Evolutionary conservation across 2,113 vertebrate genomes (phyloP), one percentile per base, ranked within the genome.

Genomic region (Actenoides lindsayi): DNA sequence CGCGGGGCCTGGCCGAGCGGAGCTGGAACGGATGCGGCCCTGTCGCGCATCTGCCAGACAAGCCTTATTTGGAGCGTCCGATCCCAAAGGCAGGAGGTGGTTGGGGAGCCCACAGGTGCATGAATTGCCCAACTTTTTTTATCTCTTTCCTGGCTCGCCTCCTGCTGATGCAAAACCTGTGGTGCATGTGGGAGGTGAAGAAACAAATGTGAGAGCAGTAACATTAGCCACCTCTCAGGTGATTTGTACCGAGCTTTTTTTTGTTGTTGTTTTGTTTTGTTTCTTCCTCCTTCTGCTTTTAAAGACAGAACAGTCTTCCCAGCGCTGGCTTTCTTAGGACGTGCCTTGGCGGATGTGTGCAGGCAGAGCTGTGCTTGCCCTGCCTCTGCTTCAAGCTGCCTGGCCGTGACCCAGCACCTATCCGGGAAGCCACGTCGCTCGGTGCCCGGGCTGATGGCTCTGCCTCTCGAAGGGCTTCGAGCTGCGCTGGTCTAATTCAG

Each of bases 111-210:
- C 50, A 60, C 50, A 78, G 80, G 57, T 90, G 93, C 53, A 73
- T 37, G 74, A 86, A 30, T 96, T 97, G 84, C 86, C 82, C 86
- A 92, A 94, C 68, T 75, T 91, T 78, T 67, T 95, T 89, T 65
- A 87, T 91, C 91, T 94, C 65, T 69, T 37, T 89, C 69, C 71
- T 89, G 80, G 94, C 96, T 93, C 6, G 6, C 60, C 82, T 93
- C 54, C 42, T 44, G 87, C 80, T 95, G 70, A 97, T 96, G 94
- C 94, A 97, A 98, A 98, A 97, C 96, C 93, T 78, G 59, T 60
- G 93, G 90, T 39, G 39, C 4, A 18, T 37, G 97, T 97, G 97
- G 98, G 96, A 51, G 75, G 96, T 54, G 94, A 96, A 97, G 94
- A 96, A 96, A 89, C 5, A 5, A 51, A 95, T 53, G 97, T 93